Evolutionary conservation across 1,140 invertebrate genomes (phyloP).

Genomic region (Scaptomyza graminum): DNA sequence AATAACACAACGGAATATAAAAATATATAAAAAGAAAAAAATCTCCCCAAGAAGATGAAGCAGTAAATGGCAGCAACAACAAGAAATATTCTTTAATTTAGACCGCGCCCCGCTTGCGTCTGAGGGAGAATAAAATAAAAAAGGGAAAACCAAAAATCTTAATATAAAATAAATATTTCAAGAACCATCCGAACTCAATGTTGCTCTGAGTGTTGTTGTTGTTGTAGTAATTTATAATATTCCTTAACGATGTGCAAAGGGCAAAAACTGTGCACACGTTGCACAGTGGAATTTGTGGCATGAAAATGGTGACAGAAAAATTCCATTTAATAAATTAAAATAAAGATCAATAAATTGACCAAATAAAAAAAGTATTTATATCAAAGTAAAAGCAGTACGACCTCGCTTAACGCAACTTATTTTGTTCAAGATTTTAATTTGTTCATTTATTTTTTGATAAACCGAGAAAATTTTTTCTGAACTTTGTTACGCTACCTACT

Average conservation of each 20-base stretch:
- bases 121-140: constrained; percentile 38
- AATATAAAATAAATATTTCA: constrained; percentile 83
- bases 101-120: constrained; percentile 63
- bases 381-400: too few relatives aligned
- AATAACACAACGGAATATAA: constrained; percentile 74
- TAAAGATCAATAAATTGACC: too few relatives aligned
- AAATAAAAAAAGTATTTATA: too few relatives aligned
- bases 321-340: too few relatives aligned
- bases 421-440: too few relatives aligned
- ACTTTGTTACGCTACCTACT: too few relatives aligned
- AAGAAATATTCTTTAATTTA: constrained; percentile 83
- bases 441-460: too few relatives aligned
- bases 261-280: constrained; percentile 67
- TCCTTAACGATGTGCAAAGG: constrained; percentile 83
- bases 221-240: constrained; percentile 83
- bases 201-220: constrained; percentile 41
- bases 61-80: constrained; percentile 44
- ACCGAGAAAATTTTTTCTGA: too few relatives aligned
- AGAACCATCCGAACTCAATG: constrained; percentile 54
- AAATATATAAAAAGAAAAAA: constrained; percentile 9
- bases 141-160: constrained; percentile 48
- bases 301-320: background rate
- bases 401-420: too few relatives aligned
- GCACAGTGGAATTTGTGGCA: constrained; percentile 47
- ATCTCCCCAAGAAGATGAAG: constrained; percentile 40